Percentiles rank a stretch among this genome's conserved stretches.
phyloP scores from a whole-genome alignment of 1,140 invertebrate genomes.

The Euura lappo region DNA sequence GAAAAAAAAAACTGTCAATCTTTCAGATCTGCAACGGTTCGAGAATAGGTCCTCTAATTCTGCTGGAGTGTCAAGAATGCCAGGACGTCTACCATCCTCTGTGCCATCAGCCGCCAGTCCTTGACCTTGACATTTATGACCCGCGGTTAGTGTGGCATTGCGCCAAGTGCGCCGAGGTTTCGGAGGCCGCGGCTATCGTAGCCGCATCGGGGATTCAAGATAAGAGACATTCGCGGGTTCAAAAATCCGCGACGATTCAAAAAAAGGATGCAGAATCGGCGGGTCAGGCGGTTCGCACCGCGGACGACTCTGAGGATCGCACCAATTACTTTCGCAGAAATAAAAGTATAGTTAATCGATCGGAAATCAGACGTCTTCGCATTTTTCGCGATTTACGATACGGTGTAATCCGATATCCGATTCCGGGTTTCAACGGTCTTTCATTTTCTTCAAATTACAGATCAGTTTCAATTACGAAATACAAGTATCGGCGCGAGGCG shows the following conservation, averaged over 20 bases:
- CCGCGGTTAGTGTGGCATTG: slow-evolving; percentile 42
- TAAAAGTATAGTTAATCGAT: not conserved
- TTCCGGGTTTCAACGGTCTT: not conserved
- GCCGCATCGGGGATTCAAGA: not conserved
- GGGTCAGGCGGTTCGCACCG: too few species aligned
- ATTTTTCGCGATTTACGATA: not conserved
- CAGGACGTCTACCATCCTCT: slow-evolving; percentile 42
- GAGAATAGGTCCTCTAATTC: slow-evolving; percentile 40
- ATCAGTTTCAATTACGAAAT: slow-evolving; percentile 1
- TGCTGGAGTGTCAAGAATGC: slow-evolving; percentile 44
- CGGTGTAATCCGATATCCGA: not conserved
- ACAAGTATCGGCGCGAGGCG: not conserved
- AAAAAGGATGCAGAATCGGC: too few species aligned
- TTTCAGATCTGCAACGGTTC: slow-evolving; percentile 41
- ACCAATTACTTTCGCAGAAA: not conserved
- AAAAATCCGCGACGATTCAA: too few species aligned
- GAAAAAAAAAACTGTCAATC: too few species aligned
- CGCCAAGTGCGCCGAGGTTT: slow-evolving; percentile 25
- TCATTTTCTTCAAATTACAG: not conserved
- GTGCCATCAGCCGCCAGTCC: slow-evolving; percentile 41
- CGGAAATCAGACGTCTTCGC: too few species aligned
- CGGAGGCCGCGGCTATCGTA: not conserved
- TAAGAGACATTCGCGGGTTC: not conserved
- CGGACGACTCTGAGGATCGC: too few species aligned
- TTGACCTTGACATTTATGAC: slow-evolving; percentile 39